A percentile compares a stretch with the other conserved stretches of the same genome.
Conservation (phyloP, 2,888 invertebrate genomes). For the Sinopyrophorus schimmeli region DNA sequence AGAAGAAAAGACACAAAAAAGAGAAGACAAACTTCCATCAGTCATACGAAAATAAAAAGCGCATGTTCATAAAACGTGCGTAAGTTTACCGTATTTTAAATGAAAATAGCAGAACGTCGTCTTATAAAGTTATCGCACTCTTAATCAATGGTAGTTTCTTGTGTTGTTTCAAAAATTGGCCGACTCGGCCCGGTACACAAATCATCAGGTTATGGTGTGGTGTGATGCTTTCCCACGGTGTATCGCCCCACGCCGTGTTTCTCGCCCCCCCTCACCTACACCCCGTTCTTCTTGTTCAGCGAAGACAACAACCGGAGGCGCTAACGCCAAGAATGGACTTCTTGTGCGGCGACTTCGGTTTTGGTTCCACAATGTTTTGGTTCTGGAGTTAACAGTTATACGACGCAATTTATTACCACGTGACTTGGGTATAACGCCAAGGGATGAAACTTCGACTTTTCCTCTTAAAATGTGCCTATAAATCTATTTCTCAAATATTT, state of each 20-base stretch:
- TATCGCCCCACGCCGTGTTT: slow-evolving; percentile 37
- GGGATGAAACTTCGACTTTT: too few species aligned
- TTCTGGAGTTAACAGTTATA: slow-evolving; percentile 26
- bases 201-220: slow-evolving; percentile 48
- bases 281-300: slow-evolving; percentile 33
- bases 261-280: slow-evolving; percentile 28
- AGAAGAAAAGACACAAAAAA: too few species aligned
- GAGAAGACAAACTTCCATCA: too few species aligned
- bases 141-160: too few species aligned
- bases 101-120: too few species aligned
- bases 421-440: slow-evolving; percentile 14
- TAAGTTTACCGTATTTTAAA: too few species aligned
- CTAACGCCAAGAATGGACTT: slow-evolving; percentile 43
- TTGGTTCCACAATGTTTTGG: slow-evolving; percentile 20
- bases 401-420: slow-evolving; percentile 20
- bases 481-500: too few species aligned
- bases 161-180: slow-evolving; percentile 17
- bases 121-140: too few species aligned
- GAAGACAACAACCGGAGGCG: slow-evolving; percentile 48
- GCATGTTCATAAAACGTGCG: too few species aligned
- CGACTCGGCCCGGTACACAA: slow-evolving; percentile 43
- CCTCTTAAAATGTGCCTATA: too few species aligned
- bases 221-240: slow-evolving; percentile 52
- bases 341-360: slow-evolving; percentile 37
- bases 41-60: too few species aligned